Evolutionary conservation across 1,140 invertebrate species (phyloP), one percentile per base, ranked within the genome.

Genomic region (Gonioctena quinquepunctata): DNA sequence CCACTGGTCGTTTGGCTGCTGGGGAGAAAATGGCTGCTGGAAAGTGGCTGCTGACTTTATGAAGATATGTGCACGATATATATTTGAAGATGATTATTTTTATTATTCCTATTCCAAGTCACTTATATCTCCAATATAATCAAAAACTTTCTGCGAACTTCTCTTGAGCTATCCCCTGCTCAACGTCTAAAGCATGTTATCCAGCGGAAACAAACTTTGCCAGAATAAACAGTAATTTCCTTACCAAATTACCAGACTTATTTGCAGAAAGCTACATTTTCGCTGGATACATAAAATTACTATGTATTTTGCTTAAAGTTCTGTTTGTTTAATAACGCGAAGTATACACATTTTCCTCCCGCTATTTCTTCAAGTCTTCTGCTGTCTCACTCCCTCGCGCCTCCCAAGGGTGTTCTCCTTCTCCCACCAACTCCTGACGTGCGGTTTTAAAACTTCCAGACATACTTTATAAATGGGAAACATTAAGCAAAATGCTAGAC

Each of bases 221-320:
- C 64, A 82, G 71, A 82, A 82, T 79, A 82, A 82, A 82, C 80
- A 82, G 75, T 81, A 82, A 81, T 82, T 82, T 82, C 80, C 79
- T 82, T 81, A 79, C 77, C 76, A 82, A 81, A 82, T 82, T 81
- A 78, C 80, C 74, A 80, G 77, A 77, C 79, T 80, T 82, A 81
- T 81, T 82, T 82, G 79, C 79, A 71, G 76, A 80, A 79, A 81
- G 76, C 73, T 75, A 73, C 75, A 76, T 79, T 79, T 79, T 81
- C 75, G 74, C 63, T 73, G 59, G 74, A 73, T 78, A 80, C 77
- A 79, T 80, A 80, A 80, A 80, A 80, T 79, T 78, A 78, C 75
- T 79, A 73, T 77, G 74, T 78, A 77, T 77, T 77, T 76, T 77
- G 69, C 77, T 77, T 72, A 72, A 77, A 77, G 70, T 77, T 77